phyloP scores from a whole-genome alignment of 2,888 invertebrate genomes.

The Stenchaetothrips biformis region DNA sequence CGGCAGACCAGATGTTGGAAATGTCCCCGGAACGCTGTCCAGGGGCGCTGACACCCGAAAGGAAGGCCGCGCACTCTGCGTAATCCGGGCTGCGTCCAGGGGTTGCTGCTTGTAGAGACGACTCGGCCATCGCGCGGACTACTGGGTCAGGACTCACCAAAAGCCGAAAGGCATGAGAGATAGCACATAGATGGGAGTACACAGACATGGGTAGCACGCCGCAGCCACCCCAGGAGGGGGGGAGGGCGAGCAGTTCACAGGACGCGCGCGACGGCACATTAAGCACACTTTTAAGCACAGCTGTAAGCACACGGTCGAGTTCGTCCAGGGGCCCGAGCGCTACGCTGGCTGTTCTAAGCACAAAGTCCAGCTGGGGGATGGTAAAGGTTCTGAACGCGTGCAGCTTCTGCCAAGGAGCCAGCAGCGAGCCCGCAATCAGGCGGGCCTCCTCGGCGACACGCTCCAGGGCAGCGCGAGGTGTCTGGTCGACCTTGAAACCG shows the following conservation, averaged over 20 bases:
- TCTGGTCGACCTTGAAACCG: constrained; percentile 26
- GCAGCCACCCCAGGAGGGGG: constrained; percentile 38
- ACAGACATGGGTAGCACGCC: constrained; percentile 40
- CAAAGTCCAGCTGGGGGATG: constrained; percentile 39
- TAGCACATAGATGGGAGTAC: background rate
- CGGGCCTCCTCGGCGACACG: background rate
- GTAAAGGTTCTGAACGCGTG: constrained; percentile 37
- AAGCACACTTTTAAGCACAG: background rate
- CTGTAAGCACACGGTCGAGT: background rate
- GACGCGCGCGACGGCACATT: constrained; percentile 34
- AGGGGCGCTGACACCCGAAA: background rate
- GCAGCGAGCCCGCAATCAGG: constrained; percentile 32
- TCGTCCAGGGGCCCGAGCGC: background rate
- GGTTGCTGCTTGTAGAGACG: background rate
- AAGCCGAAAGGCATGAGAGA: background rate
- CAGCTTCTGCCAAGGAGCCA: constrained; percentile 37
- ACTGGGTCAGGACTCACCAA: background rate
- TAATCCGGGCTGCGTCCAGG: background rate
- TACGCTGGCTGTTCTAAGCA: constrained; percentile 38
- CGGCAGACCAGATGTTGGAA: background rate
- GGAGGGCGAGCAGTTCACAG: constrained; percentile 39
- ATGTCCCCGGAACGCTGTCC: background rate
- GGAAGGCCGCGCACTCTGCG: background rate
- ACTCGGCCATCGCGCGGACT: background rate
- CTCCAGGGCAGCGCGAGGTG: constrained; percentile 21